Evolutionary conservation across 2,113 vertebrate species (phyloP).

Genomic region (Vulpes vulpes): DNA sequence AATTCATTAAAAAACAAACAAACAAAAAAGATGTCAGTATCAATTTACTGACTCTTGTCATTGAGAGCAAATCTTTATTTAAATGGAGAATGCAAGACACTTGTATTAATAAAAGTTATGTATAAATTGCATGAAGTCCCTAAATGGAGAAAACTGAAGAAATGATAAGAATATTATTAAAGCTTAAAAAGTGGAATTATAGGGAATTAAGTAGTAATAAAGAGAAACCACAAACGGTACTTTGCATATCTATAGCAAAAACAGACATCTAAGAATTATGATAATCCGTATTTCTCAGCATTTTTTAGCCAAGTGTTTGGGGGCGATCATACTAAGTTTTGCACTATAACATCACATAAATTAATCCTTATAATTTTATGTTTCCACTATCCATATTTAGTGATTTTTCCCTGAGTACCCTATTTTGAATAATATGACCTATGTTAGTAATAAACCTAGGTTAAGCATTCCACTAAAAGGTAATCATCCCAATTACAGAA

Average conservation of each 20-base stretch:
- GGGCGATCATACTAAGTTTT: background rate
- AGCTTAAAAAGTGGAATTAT: conserved; percentile 18
- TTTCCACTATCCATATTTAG: background rate
- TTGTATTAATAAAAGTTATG: background rate
- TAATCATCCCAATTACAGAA: background rate
- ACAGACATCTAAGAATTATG: background rate
- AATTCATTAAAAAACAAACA: background rate
- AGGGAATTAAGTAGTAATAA: background rate
- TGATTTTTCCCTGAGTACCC: background rate
- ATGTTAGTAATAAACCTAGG: background rate
- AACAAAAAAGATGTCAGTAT: background rate
- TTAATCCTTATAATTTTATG: background rate
- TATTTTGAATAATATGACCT: conserved; percentile 48
- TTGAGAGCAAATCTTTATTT: conserved; percentile 5
- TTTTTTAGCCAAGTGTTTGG: background rate
- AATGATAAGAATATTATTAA: background rate
- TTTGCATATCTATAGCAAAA: background rate
- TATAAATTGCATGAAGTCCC: background rate
- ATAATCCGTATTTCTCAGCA: background rate
- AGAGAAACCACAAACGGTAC: background rate
- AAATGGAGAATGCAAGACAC: background rate
- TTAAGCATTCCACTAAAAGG: background rate
- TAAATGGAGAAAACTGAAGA: background rate
- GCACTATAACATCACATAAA: background rate
- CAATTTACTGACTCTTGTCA: background rate